Evolutionary conservation across 2,888 invertebrate genomes (phyloP).

Genomic region (Hypercompe scribonia): DNA sequence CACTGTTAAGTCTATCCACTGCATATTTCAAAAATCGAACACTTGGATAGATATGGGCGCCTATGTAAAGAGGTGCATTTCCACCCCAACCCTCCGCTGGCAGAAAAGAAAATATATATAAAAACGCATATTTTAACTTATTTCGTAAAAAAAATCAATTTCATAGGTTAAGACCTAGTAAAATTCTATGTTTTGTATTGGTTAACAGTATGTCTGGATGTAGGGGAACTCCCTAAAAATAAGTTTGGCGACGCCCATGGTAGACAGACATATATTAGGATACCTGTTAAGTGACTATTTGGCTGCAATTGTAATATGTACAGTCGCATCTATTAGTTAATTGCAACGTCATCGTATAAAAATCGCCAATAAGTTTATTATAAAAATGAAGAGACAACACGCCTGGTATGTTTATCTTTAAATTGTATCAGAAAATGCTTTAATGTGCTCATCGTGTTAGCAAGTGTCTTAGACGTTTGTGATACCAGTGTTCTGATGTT

Average conservation of each 20-base stretch:
- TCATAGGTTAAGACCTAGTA: too few species aligned
- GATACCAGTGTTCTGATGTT: not conserved
- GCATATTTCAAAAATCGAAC: not conserved
- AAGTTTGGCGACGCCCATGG: too few species aligned
- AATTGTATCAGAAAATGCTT: too few species aligned
- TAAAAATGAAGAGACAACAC: not conserved
- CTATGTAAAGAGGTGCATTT: too few species aligned
- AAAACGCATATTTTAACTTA: too few species aligned
- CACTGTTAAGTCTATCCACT: not conserved
- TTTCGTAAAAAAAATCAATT: too few species aligned
- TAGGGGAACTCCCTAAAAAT: too few species aligned
- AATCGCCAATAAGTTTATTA: not conserved
- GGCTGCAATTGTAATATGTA: not conserved
- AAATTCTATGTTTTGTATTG: too few species aligned
- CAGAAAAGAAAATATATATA: too few species aligned
- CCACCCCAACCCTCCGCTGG: too few species aligned
- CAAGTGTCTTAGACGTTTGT: not conserved
- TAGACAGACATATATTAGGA: not conserved
- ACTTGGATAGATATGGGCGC: not conserved
- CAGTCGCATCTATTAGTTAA: not conserved
- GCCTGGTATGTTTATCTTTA: too few species aligned
- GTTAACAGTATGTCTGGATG: too few species aligned
- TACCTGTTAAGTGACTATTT: not conserved
- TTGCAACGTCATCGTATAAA: not conserved
- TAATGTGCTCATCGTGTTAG: not conserved